Evolutionary conservation across 2,888 invertebrate species (phyloP).

Genomic region (Pogonocherus hispidulus): DNA sequence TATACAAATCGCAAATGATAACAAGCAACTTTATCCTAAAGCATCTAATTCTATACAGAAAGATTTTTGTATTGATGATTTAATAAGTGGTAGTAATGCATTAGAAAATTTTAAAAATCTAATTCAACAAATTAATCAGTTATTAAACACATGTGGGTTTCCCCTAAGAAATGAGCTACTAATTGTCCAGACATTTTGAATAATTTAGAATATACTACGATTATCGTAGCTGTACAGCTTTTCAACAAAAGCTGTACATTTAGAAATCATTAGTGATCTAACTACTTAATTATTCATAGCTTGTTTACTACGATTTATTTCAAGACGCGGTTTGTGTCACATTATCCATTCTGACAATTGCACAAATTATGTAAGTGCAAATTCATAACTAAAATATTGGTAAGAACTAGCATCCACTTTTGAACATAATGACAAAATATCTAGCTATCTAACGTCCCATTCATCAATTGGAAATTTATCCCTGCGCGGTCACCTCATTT

Average conservation of each 20-base stretch:
- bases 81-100: not conserved
- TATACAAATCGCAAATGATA: not conserved
- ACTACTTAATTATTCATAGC: constrained; percentile 46
- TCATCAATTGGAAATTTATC: constrained; percentile 55
- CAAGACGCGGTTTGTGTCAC: constrained; percentile 48
- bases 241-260: constrained; percentile 48
- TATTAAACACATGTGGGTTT: not conserved
- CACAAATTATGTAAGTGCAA: constrained; percentile 53
- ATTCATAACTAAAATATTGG: constrained; percentile 33
- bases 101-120: not conserved
- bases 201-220: constrained; percentile 4
- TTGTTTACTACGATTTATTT: constrained; percentile 49
- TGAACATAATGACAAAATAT: not conserved
- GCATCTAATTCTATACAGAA: not conserved
- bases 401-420: not conserved
- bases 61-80: constrained; percentile 4
- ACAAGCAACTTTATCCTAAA: not conserved
- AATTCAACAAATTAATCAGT: constrained; percentile 1
- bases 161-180: not conserved
- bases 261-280: constrained; percentile 50
- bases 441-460: not conserved
- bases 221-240: constrained; percentile 55
- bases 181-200: constrained; percentile 6
- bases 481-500: constrained; percentile 55
- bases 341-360: constrained; percentile 53